These are phyloP conservation scores for Eumaeus atala DNA, from an alignment of 1,140 invertebrate species.

Conservation along the genomic window DNA sequence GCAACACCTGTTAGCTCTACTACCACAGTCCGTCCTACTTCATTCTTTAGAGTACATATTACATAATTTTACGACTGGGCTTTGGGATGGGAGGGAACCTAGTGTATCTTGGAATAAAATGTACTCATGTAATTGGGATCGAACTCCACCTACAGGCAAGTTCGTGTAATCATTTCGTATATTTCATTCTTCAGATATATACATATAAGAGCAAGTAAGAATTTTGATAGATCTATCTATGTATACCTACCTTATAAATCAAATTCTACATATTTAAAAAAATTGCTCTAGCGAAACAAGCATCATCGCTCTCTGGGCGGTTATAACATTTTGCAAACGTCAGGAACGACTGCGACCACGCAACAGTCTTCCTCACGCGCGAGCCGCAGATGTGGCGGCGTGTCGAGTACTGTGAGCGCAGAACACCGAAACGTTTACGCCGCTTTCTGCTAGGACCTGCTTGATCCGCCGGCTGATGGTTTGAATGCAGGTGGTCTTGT, in stretches of 20 bases:
- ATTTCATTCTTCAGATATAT: conserved; percentile 14
- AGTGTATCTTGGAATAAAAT: not conserved
- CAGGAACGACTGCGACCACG: conserved; percentile 28
- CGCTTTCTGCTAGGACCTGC: not conserved
- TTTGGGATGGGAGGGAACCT: no score
- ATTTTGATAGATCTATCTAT: not conserved
- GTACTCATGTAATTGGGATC: not conserved
- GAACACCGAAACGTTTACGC: not conserved
- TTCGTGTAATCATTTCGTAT: conserved; percentile 19
- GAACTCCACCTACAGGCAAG: conserved; percentile 12
- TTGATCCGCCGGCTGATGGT: not conserved
- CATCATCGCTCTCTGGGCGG: no score
- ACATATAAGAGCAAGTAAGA: no score
- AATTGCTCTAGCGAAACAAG: conserved; percentile 12
- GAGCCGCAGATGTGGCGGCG: conserved; percentile 20
- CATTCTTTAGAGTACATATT: no score
- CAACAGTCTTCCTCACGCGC: conserved; percentile 27
- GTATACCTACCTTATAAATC: no score
- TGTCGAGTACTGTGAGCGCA: conserved; percentile 3
- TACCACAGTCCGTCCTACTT: no score
- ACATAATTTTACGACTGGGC: no score
- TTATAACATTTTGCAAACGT: conserved; percentile 35
- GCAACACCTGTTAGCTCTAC: no score
- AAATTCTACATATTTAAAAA: not conserved
- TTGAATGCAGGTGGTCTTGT: not conserved